phyloP scores from a whole-genome alignment of 2,888 invertebrate species.

The Seira sanloemensis region DNA sequence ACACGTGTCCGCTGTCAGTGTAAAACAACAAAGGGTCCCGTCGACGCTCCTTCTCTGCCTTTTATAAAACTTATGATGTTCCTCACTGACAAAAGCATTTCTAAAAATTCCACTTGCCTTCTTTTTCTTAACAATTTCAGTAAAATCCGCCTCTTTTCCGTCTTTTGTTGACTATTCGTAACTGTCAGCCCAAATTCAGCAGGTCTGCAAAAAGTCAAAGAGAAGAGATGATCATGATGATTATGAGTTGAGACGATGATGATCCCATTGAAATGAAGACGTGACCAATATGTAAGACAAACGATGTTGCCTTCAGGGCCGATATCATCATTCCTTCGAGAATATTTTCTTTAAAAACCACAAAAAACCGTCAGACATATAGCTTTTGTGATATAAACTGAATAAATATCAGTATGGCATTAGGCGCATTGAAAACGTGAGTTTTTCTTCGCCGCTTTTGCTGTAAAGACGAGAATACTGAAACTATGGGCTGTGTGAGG shows the following conservation, averaged over 20 bases:
- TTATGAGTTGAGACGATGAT: constrained; percentile 39
- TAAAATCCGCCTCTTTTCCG: constrained; percentile 1
- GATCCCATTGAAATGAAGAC: constrained; percentile 59
- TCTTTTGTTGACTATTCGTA: constrained; percentile 32
- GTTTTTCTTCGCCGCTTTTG: no score
- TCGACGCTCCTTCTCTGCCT: no score
- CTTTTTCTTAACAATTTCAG: neutral
- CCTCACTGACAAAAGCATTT: constrained; percentile 19
- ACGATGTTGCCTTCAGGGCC: constrained; percentile 54
- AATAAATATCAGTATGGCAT: neutral
- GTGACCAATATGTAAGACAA: constrained; percentile 62
- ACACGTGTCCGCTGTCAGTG: constrained; percentile 16
- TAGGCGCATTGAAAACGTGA: neutral
- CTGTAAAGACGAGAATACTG: constrained; percentile 19
- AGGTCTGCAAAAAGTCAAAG: constrained; percentile 12
- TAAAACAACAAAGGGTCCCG: neutral
- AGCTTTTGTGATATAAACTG: constrained; percentile 13
- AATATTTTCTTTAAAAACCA: constrained; percentile 27
- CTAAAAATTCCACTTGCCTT: neutral
- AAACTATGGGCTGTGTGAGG: constrained; percentile 2
- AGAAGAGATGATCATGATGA: constrained; percentile 7
- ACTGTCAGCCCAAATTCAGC: constrained; percentile 16
- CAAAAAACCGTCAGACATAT: neutral
- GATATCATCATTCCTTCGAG: constrained; percentile 35
- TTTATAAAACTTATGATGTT: constrained; percentile 4